phyloP scores from a whole-genome alignment of 2,797 vertebrate species.

The Muscicapa comitata region DNA sequence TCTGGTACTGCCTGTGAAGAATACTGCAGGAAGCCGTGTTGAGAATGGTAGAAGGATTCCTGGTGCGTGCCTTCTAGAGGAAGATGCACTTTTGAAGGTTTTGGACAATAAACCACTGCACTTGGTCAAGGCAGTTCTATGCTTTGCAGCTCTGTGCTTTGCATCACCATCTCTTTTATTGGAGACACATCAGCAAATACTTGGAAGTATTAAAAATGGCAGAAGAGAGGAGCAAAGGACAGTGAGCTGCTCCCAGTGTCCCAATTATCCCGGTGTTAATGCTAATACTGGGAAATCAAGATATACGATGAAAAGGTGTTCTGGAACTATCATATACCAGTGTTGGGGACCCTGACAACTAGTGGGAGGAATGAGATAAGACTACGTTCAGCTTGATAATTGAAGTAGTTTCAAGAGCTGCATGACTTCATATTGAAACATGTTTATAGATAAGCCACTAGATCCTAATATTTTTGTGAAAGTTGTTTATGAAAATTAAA shows the following conservation, averaged over 20 bases:
- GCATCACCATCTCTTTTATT: neutral
- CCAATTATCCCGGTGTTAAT: neutral
- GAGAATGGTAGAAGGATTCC: neutral
- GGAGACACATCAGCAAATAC: neutral
- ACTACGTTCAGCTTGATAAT: neutral
- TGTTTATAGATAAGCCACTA: neutral
- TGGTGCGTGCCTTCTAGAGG: neutral
- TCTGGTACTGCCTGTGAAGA: neutral
- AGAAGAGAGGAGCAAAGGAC: neutral
- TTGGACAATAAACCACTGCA: neutral
- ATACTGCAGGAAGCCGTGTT: neutral
- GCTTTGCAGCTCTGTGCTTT: fast-evolving
- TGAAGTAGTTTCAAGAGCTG: neutral
- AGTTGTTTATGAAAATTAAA: neutral
- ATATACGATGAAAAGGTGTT: neutral
- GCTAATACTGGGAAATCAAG: neutral
- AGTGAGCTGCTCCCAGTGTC: neutral
- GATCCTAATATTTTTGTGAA: neutral
- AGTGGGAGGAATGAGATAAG: neutral
- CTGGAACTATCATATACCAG: fast-evolving
- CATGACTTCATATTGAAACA: neutral
- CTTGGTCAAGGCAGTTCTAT: neutral
- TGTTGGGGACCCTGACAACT: neutral
- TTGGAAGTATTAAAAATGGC: neutral
- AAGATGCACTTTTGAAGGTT: neutral